These are phyloP conservation scores for Calephelis perditalis DNA, from an alignment of 2,888 invertebrate species.

Conservation along the genomic window DNA sequence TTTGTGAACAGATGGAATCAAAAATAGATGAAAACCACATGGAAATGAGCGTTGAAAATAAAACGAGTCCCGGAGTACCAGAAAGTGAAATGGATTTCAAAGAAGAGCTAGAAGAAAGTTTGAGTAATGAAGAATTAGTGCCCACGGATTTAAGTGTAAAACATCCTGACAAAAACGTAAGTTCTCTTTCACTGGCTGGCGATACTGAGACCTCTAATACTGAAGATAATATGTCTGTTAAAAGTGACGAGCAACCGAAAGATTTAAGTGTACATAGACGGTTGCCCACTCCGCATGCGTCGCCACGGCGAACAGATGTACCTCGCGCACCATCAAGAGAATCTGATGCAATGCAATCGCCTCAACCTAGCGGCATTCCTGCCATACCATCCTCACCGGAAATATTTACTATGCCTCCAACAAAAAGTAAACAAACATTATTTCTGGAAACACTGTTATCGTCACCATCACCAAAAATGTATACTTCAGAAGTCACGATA, in stretches of 20 bases:
- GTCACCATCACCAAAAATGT: slow-evolving; percentile 77
- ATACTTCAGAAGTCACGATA: slow-evolving; percentile 76
- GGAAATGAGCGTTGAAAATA: slow-evolving; percentile 29
- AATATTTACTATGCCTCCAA: slow-evolving; percentile 72
- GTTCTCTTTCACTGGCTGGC: slow-evolving; percentile 35
- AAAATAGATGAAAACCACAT: slow-evolving; percentile 22
- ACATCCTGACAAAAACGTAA: slow-evolving; percentile 48
- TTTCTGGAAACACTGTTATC: slow-evolving; percentile 82
- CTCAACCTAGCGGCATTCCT: slow-evolving; percentile 84
- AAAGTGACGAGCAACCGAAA: slow-evolving; percentile 77
- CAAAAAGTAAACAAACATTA: slow-evolving; percentile 71
- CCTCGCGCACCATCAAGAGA: slow-evolving; percentile 82
- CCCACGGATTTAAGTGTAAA: slow-evolving; percentile 79
- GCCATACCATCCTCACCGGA: slow-evolving; percentile 84
- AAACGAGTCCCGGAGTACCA: slow-evolving; percentile 24
- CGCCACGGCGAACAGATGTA: slow-evolving; percentile 65
- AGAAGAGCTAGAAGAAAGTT: slow-evolving; percentile 36
- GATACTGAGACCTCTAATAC: slow-evolving; percentile 45
- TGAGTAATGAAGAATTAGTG: slow-evolving; percentile 56
- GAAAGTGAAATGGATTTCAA: slow-evolving; percentile 25
- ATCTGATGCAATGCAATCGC: slow-evolving; percentile 85
- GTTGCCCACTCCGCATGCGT: slow-evolving; percentile 60
- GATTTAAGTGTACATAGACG: slow-evolving; percentile 79
- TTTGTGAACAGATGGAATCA: slow-evolving; percentile 23
- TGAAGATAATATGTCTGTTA: slow-evolving; percentile 57